These are phyloP conservation scores for Takifugu rubripes DNA, from an alignment of 2,797 vertebrate species.

Conservation along the genomic window DNA sequence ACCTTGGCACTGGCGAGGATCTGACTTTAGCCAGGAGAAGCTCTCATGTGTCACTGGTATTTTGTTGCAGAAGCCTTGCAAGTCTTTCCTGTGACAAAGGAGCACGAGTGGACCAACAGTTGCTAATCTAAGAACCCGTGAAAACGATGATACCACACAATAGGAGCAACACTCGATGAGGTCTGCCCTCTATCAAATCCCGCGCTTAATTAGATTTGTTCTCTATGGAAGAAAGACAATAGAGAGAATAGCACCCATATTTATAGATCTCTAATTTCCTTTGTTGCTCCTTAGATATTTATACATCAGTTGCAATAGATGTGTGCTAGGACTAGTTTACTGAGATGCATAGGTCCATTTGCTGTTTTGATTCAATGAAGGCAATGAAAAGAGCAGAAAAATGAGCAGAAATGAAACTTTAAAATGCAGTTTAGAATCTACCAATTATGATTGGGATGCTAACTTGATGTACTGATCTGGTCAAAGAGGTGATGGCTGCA, in stretches of 20 bases:
- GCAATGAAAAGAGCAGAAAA: no score
- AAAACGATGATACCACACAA: slow-evolving; percentile 54
- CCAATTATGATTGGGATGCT: no score
- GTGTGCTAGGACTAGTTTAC: not conserved
- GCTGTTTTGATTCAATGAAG: no score
- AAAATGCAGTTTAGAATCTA: no score
- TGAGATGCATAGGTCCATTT: not conserved
- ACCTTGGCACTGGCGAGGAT: slow-evolving; percentile 61
- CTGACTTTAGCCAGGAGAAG: slow-evolving; percentile 71
- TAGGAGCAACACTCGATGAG: slow-evolving; percentile 24
- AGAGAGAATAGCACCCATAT: slow-evolving; percentile 38
- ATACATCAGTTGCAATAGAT: not conserved
- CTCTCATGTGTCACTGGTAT: slow-evolving; percentile 71
- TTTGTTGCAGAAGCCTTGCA: slow-evolving; percentile 60
- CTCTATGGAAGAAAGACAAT: slow-evolving; percentile 27
- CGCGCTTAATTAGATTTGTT: slow-evolving; percentile 55
- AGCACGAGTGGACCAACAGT: slow-evolving; percentile 56
- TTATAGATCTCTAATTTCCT: slow-evolving; percentile 39
- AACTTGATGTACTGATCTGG: no score
- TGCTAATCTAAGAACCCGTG: slow-evolving; percentile 64
- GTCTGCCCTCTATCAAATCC: slow-evolving; percentile 40
- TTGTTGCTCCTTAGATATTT: slow-evolving; percentile 17
- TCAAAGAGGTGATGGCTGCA: no score
- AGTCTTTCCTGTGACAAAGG: slow-evolving; percentile 70
- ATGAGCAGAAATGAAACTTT: no score